Evolutionary conservation across 2,113 vertebrate species (phyloP).

Genomic region (Leucopsar rothschildi): DNA sequence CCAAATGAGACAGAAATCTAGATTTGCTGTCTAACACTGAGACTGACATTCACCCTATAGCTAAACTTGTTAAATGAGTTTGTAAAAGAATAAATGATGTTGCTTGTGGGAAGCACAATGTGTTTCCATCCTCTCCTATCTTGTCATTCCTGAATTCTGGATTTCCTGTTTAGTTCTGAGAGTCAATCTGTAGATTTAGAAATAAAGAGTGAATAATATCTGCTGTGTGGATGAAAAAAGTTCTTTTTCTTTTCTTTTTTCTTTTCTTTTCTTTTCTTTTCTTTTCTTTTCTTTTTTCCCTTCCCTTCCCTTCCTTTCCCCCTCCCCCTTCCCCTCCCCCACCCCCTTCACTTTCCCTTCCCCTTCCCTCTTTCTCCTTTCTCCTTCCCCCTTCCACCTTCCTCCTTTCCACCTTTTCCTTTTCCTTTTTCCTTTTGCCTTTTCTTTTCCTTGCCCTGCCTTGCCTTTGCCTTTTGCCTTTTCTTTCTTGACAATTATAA

Average conservation of each 20-base stretch:
- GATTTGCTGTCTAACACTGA: not conserved
- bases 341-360: not conserved
- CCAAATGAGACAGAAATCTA: not conserved
- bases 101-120: not conserved
- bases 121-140: not conserved
- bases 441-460: accelerated
- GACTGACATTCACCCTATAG: not conserved
- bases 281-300: too few species aligned
- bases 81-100: not conserved
- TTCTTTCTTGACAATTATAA: not conserved
- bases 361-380: not conserved
- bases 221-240: not conserved
- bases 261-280: too few species aligned
- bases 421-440: not conserved
- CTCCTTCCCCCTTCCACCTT: too few species aligned
- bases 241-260: too few species aligned
- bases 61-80: not conserved
- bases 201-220: not conserved
- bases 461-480: not conserved
- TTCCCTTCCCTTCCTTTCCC: too few species aligned
- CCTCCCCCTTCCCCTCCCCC: too few species aligned
- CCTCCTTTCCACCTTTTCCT: too few species aligned
- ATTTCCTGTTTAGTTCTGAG: not conserved
- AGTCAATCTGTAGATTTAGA: not conserved
- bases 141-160: not conserved